Percentiles rank a stretch among this genome's conserved stretches.
These are phyloP conservation scores for Lypha dubia DNA, from an alignment of 2,888 invertebrate species.

Conservation along the genomic window DNA sequence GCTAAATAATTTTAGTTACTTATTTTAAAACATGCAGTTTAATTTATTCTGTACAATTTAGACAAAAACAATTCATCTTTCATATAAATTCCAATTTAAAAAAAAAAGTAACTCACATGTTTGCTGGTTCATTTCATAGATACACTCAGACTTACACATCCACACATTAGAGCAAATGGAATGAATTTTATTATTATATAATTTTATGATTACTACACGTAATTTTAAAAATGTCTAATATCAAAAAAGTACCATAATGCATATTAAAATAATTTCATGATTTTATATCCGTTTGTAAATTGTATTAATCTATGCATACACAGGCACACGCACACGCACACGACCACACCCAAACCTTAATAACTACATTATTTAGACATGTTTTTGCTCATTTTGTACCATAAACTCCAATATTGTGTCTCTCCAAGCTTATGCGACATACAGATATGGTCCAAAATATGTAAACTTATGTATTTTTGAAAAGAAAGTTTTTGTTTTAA, in stretches of 20 bases:
- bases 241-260: slow-evolving; percentile 42
- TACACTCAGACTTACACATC: too few species aligned
- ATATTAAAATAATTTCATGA: slow-evolving; percentile 51
- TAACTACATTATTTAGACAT: neutral
- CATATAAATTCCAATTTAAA: neutral
- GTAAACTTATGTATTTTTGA: too few species aligned
- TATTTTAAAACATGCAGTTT: too few species aligned
- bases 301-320: slow-evolving; percentile 27
- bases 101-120: neutral
- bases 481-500: too few species aligned
- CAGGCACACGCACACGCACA: neutral
- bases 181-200: slow-evolving; percentile 31
- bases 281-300: slow-evolving; percentile 39
- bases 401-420: neutral
- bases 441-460: neutral
- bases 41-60: too few species aligned
- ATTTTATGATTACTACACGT: slow-evolving; percentile 53
- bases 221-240: slow-evolving; percentile 54
- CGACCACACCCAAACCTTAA: neutral
- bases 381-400: neutral
- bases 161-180: slow-evolving; percentile 12
- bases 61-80: neutral
- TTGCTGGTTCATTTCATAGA: slow-evolving; percentile 5
- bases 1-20: too few species aligned
- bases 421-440: neutral